Evolutionary conservation across 2,797 vertebrate genomes (phyloP).

Genomic region (Anisognathus igniventris): DNA sequence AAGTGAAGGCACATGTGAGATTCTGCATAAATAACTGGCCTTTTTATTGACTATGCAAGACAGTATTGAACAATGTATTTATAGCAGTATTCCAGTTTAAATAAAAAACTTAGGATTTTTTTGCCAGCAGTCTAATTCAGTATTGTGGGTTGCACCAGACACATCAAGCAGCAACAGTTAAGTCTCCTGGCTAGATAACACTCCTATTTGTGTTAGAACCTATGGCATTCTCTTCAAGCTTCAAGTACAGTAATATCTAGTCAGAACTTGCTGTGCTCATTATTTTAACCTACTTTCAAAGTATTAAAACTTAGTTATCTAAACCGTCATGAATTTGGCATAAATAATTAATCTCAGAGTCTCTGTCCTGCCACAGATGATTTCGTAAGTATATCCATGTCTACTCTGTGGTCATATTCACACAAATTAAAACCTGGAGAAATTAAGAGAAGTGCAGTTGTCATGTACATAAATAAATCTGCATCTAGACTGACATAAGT

Average conservation of each 20-base stretch:
- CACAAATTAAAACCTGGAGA: not conserved
- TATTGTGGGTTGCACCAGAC: not conserved
- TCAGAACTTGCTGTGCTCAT: not conserved
- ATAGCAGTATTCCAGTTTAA: not conserved
- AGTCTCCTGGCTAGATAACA: not conserved
- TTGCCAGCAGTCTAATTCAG: not conserved
- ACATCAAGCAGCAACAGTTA: not conserved
- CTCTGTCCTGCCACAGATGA: not conserved
- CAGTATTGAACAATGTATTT: not conserved
- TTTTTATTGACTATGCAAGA: not conserved
- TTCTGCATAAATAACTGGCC: not conserved
- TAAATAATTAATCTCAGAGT: not conserved
- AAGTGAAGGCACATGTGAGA: not conserved
- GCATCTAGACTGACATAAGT: not conserved
- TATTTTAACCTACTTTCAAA: not conserved
- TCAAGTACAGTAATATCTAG: not conserved
- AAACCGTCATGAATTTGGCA: not conserved
- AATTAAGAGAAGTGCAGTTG: not conserved
- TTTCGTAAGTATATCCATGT: not conserved
- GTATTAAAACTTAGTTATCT: not conserved
- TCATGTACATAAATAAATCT: not conserved
- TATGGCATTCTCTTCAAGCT: not conserved
- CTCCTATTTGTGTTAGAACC: not conserved
- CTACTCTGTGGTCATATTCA: not conserved
- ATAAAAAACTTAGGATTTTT: accelerated